These are phyloP conservation scores for Caranx ignobilis DNA, from an alignment of 2,113 vertebrate genomes.

Conservation along the genomic window DNA sequence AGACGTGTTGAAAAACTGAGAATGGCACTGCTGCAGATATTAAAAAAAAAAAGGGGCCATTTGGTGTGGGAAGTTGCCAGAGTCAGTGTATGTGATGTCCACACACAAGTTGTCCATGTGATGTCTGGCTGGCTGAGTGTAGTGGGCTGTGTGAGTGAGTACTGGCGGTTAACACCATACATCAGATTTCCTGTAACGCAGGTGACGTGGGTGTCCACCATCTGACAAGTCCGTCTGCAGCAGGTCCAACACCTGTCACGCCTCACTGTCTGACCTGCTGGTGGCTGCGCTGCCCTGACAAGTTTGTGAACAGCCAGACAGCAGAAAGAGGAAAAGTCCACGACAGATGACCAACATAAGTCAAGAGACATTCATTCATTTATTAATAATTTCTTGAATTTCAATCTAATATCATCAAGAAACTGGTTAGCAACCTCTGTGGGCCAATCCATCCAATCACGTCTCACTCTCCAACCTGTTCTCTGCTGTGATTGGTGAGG, in stretches of 20 bases:
- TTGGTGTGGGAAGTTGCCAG: not conserved
- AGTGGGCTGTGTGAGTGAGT: slow-evolving; percentile 1
- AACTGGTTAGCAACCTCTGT: slow-evolving; percentile 10
- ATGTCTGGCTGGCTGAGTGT: slow-evolving; percentile 28
- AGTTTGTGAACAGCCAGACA: not conserved
- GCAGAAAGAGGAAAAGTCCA: not conserved
- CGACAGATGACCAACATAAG: slow-evolving; percentile 4
- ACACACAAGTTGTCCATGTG: not conserved
- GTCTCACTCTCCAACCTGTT: slow-evolving; percentile 34
- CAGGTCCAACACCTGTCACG: slow-evolving; percentile 62
- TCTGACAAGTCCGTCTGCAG: slow-evolving; percentile 62
- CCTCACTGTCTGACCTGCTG: slow-evolving; percentile 42
- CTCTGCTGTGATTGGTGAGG: slow-evolving; percentile 44
- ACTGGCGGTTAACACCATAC: slow-evolving; percentile 26
- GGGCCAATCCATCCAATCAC: slow-evolving; percentile 47
- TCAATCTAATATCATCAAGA: not conserved
- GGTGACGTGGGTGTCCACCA: slow-evolving; percentile 35
- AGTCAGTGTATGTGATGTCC: not conserved
- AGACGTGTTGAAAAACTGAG: not conserved
- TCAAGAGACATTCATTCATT: not conserved
- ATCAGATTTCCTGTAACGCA: slow-evolving; percentile 43
- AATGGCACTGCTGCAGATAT: not conserved
- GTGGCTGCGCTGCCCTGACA: slow-evolving; percentile 20
- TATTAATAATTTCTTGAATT: slow-evolving; percentile 29
- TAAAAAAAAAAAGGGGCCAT: not conserved